Base-by-base conservation (phyloP, 2,888 invertebrate species). In the Apocheima hispidaria region DNA sequence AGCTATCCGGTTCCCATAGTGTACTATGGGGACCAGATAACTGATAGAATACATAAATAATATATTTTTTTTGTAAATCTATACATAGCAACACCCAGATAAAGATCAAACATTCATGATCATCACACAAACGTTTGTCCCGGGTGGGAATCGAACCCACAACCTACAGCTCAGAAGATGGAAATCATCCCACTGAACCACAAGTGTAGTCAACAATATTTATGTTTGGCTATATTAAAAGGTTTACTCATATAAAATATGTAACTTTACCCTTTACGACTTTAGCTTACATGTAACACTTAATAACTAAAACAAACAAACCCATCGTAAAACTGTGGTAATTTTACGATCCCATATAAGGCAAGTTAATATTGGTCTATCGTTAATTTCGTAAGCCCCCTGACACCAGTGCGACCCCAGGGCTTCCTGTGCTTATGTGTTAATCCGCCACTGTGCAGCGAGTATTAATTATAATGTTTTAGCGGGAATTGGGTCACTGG, bases 381-480 rank as follows among this genome's bases (percentile, higher is more conserved):
- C 55, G 38, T 60, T 50, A 60, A 60, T 55, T 60, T 55, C 14
- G 30, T 30, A 53, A 60, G 36, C 50, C 44, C 60, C 55, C 28
- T 30, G 44, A 55, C 52, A 46, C 48, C 43, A 46, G 20, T 18
- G 33, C 26, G 35, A 35, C 44, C 52, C 51, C 48, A n/a, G 48
- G 51, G 52, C 30, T 46, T 46, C 55, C 44, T 20, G 28, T 26
- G 35, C 50, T 50, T 60, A 55, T 60, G 61, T 61, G 51, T 51
- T 61, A 61, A 61, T 61, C 55, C 40, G 33, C 33, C 16, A 0
- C 55, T 51, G 55, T n/a, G 35, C 35, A 30, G 49, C 10, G 21
- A 28, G 55, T 60, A 66, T 66, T 65, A 69, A 70, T 70, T 70
- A 70, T 65, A 64, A 69, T 62, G 68, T 69, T 70, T 66, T 55